phyloP scores from a whole-genome alignment of 2,888 invertebrate genomes.

The Idaea aversata region DNA sequence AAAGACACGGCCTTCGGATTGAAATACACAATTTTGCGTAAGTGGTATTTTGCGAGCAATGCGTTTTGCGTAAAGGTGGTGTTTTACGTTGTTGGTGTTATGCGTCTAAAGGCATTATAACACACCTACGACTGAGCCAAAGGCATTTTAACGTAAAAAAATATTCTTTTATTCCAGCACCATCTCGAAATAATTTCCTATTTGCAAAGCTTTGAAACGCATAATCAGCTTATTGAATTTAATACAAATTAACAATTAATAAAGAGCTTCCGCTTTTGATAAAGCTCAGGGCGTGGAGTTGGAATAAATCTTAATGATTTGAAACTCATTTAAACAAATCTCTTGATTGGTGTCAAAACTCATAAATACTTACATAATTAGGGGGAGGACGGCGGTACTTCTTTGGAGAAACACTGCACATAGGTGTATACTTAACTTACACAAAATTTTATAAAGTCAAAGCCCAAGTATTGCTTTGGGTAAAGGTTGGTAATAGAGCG shows the following conservation, averaged over 20 bases:
- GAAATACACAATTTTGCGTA: too few relatives aligned
- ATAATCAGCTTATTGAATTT: conserved; percentile 29
- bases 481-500: too few relatives aligned
- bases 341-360: conserved; percentile 48
- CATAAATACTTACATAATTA: not conserved
- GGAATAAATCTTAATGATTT: conserved; percentile 40
- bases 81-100: too few relatives aligned
- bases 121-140: too few relatives aligned
- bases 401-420: conserved; percentile 23
- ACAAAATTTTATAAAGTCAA: too few relatives aligned
- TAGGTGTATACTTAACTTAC: conserved; percentile 41
- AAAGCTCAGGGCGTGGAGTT: conserved; percentile 47
- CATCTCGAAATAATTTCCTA: not conserved
- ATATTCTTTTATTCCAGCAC: conserved; percentile 19
- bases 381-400: not conserved
- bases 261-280: conserved; percentile 36
- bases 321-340: conserved; percentile 31
- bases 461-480: too few relatives aligned
- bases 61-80: too few relatives aligned
- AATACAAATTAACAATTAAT: conserved; percentile 62
- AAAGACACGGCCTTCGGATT: too few relatives aligned
- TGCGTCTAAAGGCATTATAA: too few relatives aligned
- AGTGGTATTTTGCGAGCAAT: too few relatives aligned
- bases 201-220: not conserved
- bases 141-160: not conserved